A percentile compares a stretch with the other conserved stretches of the same genome.
Conservation (phyloP, 2,113 vertebrate genomes). For the Tetrao urogallus region DNA sequence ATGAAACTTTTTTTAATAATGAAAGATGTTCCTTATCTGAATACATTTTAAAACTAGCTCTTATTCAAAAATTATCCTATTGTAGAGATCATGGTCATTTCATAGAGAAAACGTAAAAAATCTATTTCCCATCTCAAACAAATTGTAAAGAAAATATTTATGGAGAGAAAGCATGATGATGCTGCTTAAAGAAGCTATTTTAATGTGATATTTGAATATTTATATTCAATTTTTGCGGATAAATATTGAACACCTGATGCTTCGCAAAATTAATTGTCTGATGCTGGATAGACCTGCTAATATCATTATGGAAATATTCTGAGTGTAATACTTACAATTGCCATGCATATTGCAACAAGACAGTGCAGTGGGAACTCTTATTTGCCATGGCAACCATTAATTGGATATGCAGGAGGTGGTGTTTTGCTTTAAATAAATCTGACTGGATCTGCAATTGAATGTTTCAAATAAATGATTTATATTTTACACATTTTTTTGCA, state of each 20-base stretch:
- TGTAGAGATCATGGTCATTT: not conserved
- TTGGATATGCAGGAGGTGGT: constrained; percentile 40
- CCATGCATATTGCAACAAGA: constrained; percentile 33
- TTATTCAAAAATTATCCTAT: not conserved
- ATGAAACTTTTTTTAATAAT: not conserved
- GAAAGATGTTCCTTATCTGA: not conserved
- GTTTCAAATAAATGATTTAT: constrained; percentile 23
- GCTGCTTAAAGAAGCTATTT: not conserved
- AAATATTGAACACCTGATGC: constrained; percentile 36
- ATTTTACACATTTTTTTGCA: not conserved
- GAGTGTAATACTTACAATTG: constrained; percentile 40
- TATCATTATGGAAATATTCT: constrained; percentile 54
- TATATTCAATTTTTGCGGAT: constrained; percentile 38
- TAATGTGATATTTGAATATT: not conserved
- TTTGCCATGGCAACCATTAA: constrained; percentile 69
- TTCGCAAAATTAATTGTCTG: constrained; percentile 48
- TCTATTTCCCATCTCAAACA: not conserved
- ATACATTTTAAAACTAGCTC: not conserved
- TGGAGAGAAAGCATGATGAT: not conserved
- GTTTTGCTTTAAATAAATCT: constrained; percentile 60
- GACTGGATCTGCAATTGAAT: constrained; percentile 32
- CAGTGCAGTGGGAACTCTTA: not conserved
- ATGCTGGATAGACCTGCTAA: constrained; percentile 25
- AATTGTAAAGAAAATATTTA: constrained; percentile 8
- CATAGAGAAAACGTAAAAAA: not conserved